These are phyloP conservation scores for Manacus vitellinus DNA, from an alignment of 2,113 vertebrate species.

Conservation along the genomic window DNA sequence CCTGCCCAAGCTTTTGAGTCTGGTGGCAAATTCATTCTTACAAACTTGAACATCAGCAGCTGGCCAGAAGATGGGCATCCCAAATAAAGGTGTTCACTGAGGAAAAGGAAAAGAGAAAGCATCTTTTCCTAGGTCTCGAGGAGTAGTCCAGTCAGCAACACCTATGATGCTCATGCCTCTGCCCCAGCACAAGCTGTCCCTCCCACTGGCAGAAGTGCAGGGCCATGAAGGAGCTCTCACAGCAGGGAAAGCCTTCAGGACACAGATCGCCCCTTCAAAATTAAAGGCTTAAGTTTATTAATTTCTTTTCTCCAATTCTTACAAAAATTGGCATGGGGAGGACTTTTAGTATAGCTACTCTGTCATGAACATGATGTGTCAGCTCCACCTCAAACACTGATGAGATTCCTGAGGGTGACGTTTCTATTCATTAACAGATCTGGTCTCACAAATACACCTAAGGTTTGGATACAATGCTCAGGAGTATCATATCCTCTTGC, in stretches of 20 bases:
- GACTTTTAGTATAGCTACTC: not conserved
- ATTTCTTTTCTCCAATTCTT: not conserved
- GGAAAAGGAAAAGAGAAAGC: not conserved
- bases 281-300: not conserved
- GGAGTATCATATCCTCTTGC: not conserved
- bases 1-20: not conserved
- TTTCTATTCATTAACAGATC: not conserved
- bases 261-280: not conserved
- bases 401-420: not conserved
- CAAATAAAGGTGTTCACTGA: not conserved
- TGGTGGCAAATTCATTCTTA: not conserved
- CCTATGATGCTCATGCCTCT: fast-evolving
- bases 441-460: not conserved
- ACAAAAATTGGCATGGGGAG: not conserved
- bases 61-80: not conserved
- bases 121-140: not conserved
- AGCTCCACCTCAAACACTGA: not conserved
- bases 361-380: not conserved
- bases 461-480: not conserved
- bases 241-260: not conserved
- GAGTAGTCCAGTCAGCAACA: not conserved
- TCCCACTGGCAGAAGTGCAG: not conserved
- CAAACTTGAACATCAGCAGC: not conserved
- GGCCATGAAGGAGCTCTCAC: not conserved
- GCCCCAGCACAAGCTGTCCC: not conserved